Conservation (phyloP, 2,797 vertebrate species). For the Sandelia bainsii region DNA sequence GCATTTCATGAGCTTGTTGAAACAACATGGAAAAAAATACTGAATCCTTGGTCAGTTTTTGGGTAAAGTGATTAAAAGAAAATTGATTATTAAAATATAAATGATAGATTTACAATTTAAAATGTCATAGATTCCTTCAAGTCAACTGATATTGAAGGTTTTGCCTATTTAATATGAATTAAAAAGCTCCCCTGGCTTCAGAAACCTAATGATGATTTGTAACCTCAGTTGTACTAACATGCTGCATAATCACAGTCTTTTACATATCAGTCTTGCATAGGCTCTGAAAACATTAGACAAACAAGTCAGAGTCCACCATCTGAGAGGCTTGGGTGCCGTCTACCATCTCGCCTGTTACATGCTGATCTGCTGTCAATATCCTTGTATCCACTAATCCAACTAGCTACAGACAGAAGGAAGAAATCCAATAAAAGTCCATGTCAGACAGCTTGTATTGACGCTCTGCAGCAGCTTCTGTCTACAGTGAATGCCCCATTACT, state of each 20-base stretch:
- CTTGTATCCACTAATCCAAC: conserved; percentile 36
- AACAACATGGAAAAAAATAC: conserved; percentile 5
- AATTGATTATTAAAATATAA: background rate
- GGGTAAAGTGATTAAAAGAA: background rate
- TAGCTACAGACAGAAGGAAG: conserved; percentile 3
- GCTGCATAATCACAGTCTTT: conserved; percentile 10
- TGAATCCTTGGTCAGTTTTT: background rate
- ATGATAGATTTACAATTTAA: background rate
- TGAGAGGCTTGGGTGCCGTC: conserved; percentile 5
- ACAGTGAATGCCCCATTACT: conserved; percentile 65
- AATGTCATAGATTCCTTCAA: background rate
- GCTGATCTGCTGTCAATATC: conserved; percentile 33
- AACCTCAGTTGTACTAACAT: conserved; percentile 18
- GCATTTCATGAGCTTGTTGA: background rate
- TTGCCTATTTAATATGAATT: background rate
- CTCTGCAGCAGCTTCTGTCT: conserved; percentile 21
- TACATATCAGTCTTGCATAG: background rate
- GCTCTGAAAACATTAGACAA: conserved; percentile 59
- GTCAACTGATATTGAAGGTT: background rate
- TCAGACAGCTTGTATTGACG: conserved; percentile 21
- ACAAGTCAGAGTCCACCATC: conserved; percentile 34
- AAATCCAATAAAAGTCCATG: conserved; percentile 44
- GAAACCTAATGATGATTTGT: conserved; percentile 6
- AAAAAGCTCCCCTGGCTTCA: background rate
- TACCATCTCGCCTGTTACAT: conserved; percentile 10